A percentile compares a stretch with the other conserved stretches of the same genome.
Evolutionary conservation across 2,113 vertebrate species (phyloP).

Genomic region (Axis porcinus): DNA sequence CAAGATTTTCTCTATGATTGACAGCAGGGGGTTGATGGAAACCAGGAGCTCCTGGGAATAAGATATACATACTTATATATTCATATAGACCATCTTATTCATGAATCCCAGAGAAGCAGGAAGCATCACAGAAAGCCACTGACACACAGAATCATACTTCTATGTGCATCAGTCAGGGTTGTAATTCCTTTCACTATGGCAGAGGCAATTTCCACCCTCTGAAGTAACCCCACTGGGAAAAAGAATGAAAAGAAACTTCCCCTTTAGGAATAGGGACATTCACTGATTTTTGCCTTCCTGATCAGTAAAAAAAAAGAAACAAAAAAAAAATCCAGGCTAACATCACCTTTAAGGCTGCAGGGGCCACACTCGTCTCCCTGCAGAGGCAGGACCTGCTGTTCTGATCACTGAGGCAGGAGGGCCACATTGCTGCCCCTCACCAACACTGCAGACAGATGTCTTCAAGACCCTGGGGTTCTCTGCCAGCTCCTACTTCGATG

Average conservation of each 20-base stretch:
- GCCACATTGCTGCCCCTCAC: neutral
- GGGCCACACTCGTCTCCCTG: neutral
- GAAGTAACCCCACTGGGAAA: neutral
- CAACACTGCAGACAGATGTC: neutral
- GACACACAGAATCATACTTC: neutral
- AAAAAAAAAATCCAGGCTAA: neutral
- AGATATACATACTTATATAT: slow-evolving; percentile 36
- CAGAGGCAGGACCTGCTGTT: neutral
- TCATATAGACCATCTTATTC: neutral
- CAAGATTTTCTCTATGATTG: neutral
- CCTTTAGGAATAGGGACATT: neutral
- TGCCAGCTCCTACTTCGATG: neutral
- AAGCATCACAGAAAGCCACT: slow-evolving; percentile 33
- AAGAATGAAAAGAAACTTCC: neutral
- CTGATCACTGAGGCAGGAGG: neutral
- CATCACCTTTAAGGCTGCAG: neutral
- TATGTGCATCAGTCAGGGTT: neutral
- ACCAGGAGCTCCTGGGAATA: slow-evolving; percentile 8
- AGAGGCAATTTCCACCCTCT: neutral
- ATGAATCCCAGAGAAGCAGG: slow-evolving; percentile 38
- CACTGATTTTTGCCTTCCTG: neutral
- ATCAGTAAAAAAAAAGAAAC: neutral
- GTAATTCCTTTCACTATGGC: neutral
- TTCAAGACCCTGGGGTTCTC: neutral
- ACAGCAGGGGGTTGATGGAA: neutral